phyloP scores from a whole-genome alignment of 64 coral and sea anemone species.

The Actinia equina region DNA sequence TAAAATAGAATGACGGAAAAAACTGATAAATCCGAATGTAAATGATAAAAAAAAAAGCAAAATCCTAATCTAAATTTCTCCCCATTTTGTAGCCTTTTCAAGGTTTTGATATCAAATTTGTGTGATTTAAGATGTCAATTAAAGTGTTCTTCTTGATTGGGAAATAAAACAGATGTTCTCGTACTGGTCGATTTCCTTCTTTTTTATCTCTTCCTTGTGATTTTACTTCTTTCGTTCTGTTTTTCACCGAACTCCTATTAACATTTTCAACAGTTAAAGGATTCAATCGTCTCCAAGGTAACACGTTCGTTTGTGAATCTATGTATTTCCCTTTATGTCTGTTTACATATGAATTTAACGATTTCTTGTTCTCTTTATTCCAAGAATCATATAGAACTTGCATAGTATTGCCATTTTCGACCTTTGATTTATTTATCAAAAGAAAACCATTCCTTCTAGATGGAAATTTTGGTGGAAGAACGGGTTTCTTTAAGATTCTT shows the following conservation, averaged over 20 bases:
- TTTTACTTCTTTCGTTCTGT: background rate
- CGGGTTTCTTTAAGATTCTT: no score
- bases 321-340: no score
- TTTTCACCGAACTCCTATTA: background rate
- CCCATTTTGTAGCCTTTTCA: background rate
- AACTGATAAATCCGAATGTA: no score
- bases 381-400: background rate
- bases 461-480: no score
- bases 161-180: background rate
- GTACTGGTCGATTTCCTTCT: background rate
- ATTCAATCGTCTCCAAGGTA: no score
- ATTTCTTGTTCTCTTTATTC: background rate
- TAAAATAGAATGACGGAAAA: no score
- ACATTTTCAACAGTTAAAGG: background rate
- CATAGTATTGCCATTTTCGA: no score
- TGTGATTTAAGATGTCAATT: background rate
- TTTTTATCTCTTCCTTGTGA: background rate
- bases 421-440: no score
- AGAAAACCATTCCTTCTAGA: no score
- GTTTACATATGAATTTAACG: background rate
- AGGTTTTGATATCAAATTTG: background rate
- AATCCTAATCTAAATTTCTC: no score
- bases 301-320: no score
- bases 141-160: slow-evolving; percentile 1
- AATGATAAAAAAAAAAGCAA: no score